Base-by-base conservation (phyloP, 2,113 vertebrate genomes). In the Oncorhynchus keta region DNA sequence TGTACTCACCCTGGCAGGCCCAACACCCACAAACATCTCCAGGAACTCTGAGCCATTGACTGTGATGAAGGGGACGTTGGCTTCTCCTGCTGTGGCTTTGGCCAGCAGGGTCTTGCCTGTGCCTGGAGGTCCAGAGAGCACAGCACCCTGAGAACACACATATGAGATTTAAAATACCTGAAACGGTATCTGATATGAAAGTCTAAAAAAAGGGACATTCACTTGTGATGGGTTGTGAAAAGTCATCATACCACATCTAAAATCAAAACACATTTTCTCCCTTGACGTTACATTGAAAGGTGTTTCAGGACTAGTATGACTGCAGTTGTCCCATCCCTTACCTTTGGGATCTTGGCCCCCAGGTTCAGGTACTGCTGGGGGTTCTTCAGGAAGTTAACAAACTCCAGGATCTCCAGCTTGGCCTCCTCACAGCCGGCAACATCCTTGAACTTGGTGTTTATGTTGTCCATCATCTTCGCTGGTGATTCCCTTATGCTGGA, bases 21-120 rank as follows among this genome's bases (percentile, higher is more conserved):
- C 95, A 76, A 95, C 95, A 68, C 94, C 95, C 81, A 95, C 95
- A 86, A 95, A 95, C 95, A 95, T 95, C 90, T 95, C 95, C 6
- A 95, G 86, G 84, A 95, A 95, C 78, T 95, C 95, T 0, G 95
- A 95, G 57, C 95, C 95, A 0, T 95, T 95, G 45, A 95, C 95
- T 0, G 95, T 95, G 83, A 95, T 95, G 82, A 95, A 95, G 13
- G 95, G 95, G 4, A 95, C 95, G 0, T 93, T 95, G 75, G 95
- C 95, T 85, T 95, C 95, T 84, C 95, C 95, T 0, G 95, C 95
- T 6, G 95, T 95, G 66, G 95, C 95, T 89, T 95, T 95, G 62
- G 95, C 95, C 49, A 95, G 79, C 61, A 95, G 89, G 0, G 95
- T 95, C 84, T 95, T 95, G 22, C 95, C 95, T 26, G 95, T 95